Evolutionary conservation across 2,113 vertebrate genomes (phyloP).

Genomic region (Xiphophorus couchianus): DNA sequence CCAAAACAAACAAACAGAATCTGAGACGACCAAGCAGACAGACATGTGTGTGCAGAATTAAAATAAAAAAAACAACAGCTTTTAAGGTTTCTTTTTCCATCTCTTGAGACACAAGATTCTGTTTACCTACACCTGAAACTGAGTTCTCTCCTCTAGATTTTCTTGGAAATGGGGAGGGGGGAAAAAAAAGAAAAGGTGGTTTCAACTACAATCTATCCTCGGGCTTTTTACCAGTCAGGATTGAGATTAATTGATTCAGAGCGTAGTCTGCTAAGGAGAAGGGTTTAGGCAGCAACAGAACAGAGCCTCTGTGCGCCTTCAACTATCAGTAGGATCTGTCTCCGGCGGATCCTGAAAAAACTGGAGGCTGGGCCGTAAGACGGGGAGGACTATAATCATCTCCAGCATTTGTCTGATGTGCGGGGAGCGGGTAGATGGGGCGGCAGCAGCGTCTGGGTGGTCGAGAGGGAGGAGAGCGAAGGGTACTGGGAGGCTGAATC

Average conservation of each 20-base stretch:
- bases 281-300: constrained; percentile 66
- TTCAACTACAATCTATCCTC: constrained; percentile 64
- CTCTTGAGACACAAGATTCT: constrained; percentile 54
- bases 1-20: constrained; percentile 54
- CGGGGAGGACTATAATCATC: constrained; percentile 76
- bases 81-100: constrained; percentile 31
- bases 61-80: constrained; percentile 7
- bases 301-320: constrained; percentile 57
- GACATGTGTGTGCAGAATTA: constrained; percentile 51
- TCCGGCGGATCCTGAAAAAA: constrained; percentile 70
- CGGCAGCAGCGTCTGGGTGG: constrained; percentile 80
- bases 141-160: constrained; percentile 40
- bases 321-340: constrained; percentile 69
- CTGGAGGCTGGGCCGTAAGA: constrained; percentile 71
- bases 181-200: constrained; percentile 24
- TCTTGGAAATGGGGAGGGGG: constrained; percentile 22
- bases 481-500: constrained; percentile 71
- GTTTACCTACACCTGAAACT: constrained; percentile 58
- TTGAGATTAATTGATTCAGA: constrained; percentile 73
- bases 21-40: constrained; percentile 43
- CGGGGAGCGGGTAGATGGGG: constrained; percentile 61
- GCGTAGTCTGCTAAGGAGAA: constrained; percentile 65
- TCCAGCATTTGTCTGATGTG: constrained; percentile 70
- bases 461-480: constrained; percentile 71
- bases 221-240: constrained; percentile 61